Conservation (phyloP, 2,797 vertebrate genomes). For the Eulemur mongoz region DNA sequence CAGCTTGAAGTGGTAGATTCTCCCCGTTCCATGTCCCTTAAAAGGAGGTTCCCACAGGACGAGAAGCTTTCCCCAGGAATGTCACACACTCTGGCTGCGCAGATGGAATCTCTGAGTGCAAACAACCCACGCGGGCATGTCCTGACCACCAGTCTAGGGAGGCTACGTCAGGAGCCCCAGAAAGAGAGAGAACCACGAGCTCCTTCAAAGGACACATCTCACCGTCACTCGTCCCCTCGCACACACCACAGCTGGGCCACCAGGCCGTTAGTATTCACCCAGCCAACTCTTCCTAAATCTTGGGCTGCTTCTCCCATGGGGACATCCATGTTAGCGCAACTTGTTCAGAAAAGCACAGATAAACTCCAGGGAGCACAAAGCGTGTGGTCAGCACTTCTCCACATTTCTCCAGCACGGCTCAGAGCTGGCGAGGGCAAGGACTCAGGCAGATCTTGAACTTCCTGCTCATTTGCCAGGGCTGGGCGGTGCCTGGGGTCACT, state of each 20-base stretch:
- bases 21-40: neutral
- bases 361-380: neutral
- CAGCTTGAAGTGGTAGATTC: rapidly evolving
- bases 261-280: neutral
- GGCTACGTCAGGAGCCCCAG: neutral
- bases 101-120: neutral
- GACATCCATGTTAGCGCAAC: neutral
- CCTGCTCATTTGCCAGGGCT: rapidly evolving
- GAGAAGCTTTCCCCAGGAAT: rapidly evolving
- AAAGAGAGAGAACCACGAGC: neutral
- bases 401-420: rapidly evolving
- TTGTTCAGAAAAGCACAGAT: slow-evolving; percentile 22
- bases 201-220: neutral
- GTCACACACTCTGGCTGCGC: rapidly evolving
- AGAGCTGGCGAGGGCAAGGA: rapidly evolving
- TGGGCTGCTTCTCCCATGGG: neutral
- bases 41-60: neutral
- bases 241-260: neutral
- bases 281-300: neutral
- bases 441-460: neutral
- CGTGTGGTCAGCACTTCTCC: neutral
- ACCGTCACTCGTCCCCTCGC: rapidly evolving
- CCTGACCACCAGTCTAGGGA: too few relatives aligned
- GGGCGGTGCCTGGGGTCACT: neutral
- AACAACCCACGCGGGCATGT: too few relatives aligned